Evolutionary conservation across 2,113 vertebrate genomes (phyloP).

Genomic region (Octodon degus): DNA sequence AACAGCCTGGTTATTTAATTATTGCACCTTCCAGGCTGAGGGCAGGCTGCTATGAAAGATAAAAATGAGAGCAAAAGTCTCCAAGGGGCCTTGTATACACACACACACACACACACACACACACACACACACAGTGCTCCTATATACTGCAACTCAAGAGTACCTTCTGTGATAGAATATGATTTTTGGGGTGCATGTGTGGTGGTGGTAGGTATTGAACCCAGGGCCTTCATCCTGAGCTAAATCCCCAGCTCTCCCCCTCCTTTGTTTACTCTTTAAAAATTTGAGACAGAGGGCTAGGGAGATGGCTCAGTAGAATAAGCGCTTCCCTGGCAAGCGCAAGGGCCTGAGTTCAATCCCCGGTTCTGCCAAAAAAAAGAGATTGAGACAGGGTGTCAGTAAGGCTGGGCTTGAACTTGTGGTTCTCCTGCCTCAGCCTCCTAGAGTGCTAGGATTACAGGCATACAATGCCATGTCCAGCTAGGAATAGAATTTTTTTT

Average conservation of each 20-base stretch:
- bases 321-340: too few species aligned
- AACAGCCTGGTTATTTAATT: neutral
- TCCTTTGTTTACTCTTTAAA: neutral
- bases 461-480: neutral
- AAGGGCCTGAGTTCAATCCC: too few species aligned
- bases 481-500: neutral
- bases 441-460: neutral
- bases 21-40: neutral
- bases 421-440: neutral
- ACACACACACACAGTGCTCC: neutral
- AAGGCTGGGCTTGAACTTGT: neutral
- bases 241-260: neutral
- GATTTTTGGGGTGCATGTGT: neutral
- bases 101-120: neutral
- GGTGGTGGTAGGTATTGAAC: neutral
- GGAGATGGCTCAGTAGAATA: too few species aligned
- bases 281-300: too few species aligned
- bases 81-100: neutral
- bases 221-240: neutral
- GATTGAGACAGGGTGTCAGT: neutral
- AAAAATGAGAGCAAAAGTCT: neutral
- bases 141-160: neutral
- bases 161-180: neutral
- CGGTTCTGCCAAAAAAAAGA: too few species aligned
- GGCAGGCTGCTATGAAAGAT: neutral